Percentiles rank a stretch among this genome's conserved stretches.
Evolutionary conservation across 2,113 vertebrate species (phyloP).

Genomic region (Antennarius striatus): DNA sequence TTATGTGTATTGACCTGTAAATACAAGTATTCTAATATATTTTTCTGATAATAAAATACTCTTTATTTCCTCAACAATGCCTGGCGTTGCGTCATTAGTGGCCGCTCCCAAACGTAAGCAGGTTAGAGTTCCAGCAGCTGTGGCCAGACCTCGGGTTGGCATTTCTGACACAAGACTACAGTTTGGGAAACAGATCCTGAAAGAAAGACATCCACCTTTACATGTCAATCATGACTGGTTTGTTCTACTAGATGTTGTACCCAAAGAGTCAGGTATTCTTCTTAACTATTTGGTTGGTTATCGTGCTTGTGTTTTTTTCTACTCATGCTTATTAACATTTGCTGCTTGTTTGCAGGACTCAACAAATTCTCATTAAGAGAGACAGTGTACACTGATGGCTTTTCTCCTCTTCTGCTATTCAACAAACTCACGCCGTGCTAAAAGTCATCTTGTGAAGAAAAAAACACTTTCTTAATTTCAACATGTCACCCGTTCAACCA

Average conservation of each 20-base stretch:
- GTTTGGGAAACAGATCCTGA: conserved; percentile 62
- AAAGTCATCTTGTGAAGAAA: conserved; percentile 11
- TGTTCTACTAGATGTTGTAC: conserved; percentile 65
- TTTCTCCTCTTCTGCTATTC: neutral
- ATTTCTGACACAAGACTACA: conserved; percentile 41
- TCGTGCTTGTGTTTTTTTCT: conserved; percentile 17
- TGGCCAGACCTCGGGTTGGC: conserved; percentile 17
- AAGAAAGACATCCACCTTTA: conserved; percentile 53
- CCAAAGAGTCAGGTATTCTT: conserved; percentile 62
- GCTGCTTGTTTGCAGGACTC: neutral
- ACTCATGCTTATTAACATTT: conserved; percentile 43
- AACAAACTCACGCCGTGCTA: neutral
- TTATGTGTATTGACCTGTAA: neutral
- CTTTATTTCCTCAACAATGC: conserved; percentile 23
- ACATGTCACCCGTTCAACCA: conserved; percentile 18
- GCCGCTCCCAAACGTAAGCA: conserved; percentile 17
- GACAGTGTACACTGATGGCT: neutral
- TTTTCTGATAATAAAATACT: neutral
- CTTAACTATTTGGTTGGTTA: neutral
- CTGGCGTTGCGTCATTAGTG: conserved; percentile 46
- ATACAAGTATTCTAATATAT: neutral
- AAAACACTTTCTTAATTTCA: conserved; percentile 8
- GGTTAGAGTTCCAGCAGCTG: conserved; percentile 19
- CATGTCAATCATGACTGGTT: conserved; percentile 72
- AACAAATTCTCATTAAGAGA: neutral